Evolutionary conservation across 1,140 invertebrate genomes (phyloP), one percentile per base, ranked within the genome.

Genomic region (Drosophila navojoa): DNA sequence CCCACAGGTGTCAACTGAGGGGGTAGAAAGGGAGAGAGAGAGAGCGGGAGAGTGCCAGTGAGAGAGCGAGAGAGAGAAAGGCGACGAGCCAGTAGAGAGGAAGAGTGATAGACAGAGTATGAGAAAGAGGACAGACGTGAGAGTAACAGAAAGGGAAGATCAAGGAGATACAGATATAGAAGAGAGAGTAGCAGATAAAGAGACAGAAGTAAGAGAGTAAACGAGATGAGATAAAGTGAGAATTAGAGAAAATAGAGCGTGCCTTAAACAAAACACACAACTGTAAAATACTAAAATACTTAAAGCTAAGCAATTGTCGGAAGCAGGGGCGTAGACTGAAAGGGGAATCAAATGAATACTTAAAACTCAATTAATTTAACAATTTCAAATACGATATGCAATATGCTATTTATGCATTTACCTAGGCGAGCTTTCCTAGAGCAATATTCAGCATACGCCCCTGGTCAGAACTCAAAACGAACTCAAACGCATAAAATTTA

Each of bases 1-100:
- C 71, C 79, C 76, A 85, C 87, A 19, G 77, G 35, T 38, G 35
- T 38, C 79, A 81, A 87, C 52, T 5, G 22, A 50, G 0, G 29
- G 22, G 1, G 1, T 29, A 47, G 29, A 19, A 15, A 52, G 32
- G 27, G 40, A 44, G 35, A 44, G 38, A 9, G 3, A 27, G 22
- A 1, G 10, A 27, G 22, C 19, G 19, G 19, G 19, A 1, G 19
- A 22, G 3, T 22, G 19, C 2, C 19, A 22, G 3, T 22, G 19
- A 38, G 11, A 29, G 49, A 27, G 60, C n/a, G 9, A 32, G 7
- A 35, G 42, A 52, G 6, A 19, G n/a, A 35, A 35, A 16, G 10
- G 3, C 1, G 35, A 11, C 2, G 11, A 38, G 10, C 10, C 10
- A 38, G 10, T 13, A 32, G 32, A 9, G 6, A 32, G 32, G 32